Evolutionary conservation across 2,888 invertebrate genomes (phyloP), one percentile per base, ranked within the genome.

Genomic region (Andrena camellia): DNA sequence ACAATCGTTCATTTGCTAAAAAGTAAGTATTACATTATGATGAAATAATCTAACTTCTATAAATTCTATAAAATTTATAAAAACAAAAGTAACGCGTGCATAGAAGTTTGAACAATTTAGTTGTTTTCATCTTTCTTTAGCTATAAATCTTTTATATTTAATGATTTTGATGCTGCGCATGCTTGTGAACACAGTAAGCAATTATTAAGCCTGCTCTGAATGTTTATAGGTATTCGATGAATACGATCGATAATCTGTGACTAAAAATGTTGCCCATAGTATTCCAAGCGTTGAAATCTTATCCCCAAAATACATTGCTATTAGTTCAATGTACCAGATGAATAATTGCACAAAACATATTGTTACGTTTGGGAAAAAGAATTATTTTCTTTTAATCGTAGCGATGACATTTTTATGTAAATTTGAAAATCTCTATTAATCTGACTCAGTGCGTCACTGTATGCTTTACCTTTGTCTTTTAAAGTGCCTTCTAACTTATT

Each of bases 401-500:
- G 8, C 35, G 4, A 42, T 4, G 42, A 42, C 4, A 17, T 42
- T 42, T 42, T 42, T 17, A 17, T 57, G 17, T 29, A 62, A 48
- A 50, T 67, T 31, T 26, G 17, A 63, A 8, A 33, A 42, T 29
- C 8, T 29, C 5, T 23, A 23, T 26, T 23, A 29, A 35, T 42
- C 48, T 8, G 10, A 7, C 23, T 48, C 2, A 6, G 8, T 48
- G n/a, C 29, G 31, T 23, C 26, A 7, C 29, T 35, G 29, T 42
- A 42, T 20, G 23, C n/a, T 79, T 76, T 89, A 94, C 94, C 89
- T 87, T 91, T 91, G 54, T 88, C 85, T 83, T 92, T 92, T 7
- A 93, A 82, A 74, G 91, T 88, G 62, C 78, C 88, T 69, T 93
- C 90, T 2, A 94, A 50, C 86, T 93, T 92, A 54, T 90, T 93